phyloP scores from a whole-genome alignment of 2,888 invertebrate species.

The Orthosia gothica region DNA sequence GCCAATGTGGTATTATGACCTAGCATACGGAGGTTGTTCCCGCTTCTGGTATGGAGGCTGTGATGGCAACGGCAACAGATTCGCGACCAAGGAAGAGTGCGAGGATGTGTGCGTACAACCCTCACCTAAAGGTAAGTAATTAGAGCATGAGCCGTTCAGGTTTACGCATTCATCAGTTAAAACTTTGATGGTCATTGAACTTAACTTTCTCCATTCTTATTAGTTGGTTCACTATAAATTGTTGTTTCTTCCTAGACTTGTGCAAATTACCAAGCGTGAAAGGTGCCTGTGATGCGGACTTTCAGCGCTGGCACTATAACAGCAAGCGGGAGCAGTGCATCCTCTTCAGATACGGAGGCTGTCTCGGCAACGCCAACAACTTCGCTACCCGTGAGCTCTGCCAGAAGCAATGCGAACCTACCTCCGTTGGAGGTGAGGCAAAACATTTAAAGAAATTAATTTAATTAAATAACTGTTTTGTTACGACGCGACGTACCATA shows the following conservation, averaged over 20 bases:
- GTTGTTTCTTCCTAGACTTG: conserved; percentile 88
- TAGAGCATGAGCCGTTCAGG: not conserved
- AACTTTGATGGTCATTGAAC: not conserved
- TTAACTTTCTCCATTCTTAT: not conserved
- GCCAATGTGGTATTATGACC: conserved; percentile 97
- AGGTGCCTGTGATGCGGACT: conserved; percentile 96
- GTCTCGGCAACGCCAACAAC: conserved; percentile 97
- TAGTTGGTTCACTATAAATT: not conserved
- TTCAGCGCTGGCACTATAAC: conserved; percentile 97
- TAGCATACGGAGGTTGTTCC: conserved; percentile 97
- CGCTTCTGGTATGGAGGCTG: conserved; percentile 98
- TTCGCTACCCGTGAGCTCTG: conserved; percentile 96
- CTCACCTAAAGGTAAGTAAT: conserved; percentile 81
- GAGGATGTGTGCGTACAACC: conserved; percentile 96
- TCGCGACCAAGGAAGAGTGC: conserved; percentile 96
- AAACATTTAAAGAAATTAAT: too few species aligned
- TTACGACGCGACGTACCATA: not conserved
- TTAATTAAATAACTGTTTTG: not conserved
- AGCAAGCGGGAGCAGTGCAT: conserved; percentile 94
- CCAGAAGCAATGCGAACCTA: conserved; percentile 93
- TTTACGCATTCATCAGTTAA: not conserved
- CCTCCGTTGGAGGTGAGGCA: conserved; percentile 90
- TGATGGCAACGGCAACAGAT: conserved; percentile 97
- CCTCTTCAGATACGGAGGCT: conserved; percentile 97
- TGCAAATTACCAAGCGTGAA: conserved; percentile 95